A percentile compares a stretch with the other conserved stretches of the same genome.
Conservation (phyloP, 2,888 invertebrate genomes). For the Onthophagus sagittarius region DNA sequence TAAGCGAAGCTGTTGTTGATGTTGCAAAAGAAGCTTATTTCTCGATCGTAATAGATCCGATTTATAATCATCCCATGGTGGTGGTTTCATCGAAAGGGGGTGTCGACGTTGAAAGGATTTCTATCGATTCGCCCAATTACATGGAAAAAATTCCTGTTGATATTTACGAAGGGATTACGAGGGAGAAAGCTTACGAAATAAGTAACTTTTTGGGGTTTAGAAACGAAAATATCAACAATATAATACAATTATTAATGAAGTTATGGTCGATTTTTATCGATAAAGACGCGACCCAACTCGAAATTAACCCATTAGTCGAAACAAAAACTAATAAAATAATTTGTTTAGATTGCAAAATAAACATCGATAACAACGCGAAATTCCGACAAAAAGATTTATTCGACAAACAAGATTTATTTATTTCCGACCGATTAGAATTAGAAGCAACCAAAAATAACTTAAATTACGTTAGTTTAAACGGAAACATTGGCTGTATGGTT, state of each 20-base stretch:
- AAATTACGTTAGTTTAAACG: constrained; percentile 78
- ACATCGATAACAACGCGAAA: constrained; percentile 93
- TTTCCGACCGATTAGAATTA: constrained; percentile 82
- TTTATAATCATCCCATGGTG: constrained; percentile 83
- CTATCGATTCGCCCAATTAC: constrained; percentile 80
- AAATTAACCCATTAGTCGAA: constrained; percentile 94
- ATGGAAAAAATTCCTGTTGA: constrained; percentile 79
- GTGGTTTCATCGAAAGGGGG: constrained; percentile 93
- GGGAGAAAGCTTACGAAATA: constrained; percentile 64
- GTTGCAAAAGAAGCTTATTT: constrained; percentile 89
- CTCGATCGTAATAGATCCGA: constrained; percentile 88
- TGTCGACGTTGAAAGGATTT: constrained; percentile 92
- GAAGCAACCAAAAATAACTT: constrained; percentile 80
- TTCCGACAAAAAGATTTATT: constrained; percentile 87
- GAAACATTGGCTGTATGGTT: constrained; percentile 85
- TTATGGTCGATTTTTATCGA: constrained; percentile 82
- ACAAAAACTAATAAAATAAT: constrained; percentile 83
- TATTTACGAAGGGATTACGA: constrained; percentile 65
- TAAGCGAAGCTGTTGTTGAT: constrained; percentile 88
- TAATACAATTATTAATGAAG: constrained; percentile 76
- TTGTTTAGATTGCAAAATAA: constrained; percentile 93
- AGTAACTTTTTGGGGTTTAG: constrained; percentile 75
- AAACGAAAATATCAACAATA: constrained; percentile 58
- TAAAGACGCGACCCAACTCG: constrained; percentile 91
- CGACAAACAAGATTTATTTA: constrained; percentile 75